Conservation (phyloP, 2,888 invertebrate species). For the Ephialtes manifestator region DNA sequence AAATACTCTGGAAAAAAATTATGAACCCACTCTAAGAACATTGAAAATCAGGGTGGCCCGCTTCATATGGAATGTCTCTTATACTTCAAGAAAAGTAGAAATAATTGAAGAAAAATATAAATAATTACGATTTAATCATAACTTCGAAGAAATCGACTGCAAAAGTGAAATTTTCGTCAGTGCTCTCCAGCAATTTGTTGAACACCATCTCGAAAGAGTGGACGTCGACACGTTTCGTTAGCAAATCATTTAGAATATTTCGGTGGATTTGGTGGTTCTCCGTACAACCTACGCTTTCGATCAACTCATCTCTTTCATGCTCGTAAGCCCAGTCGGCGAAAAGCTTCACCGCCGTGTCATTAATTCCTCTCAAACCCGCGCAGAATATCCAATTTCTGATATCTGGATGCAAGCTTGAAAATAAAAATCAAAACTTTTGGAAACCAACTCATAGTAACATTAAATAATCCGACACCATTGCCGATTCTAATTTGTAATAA, state of each 20-base stretch:
- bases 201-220: not conserved
- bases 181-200: conserved; percentile 59
- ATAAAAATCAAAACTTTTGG: too few species aligned
- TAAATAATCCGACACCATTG: too few species aligned
- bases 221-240: too few species aligned
- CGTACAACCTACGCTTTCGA: conserved; percentile 84
- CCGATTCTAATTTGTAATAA: too few species aligned
- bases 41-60: too few species aligned
- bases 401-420: conserved; percentile 85
- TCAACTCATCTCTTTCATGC: not conserved
- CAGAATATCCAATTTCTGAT: conserved; percentile 86
- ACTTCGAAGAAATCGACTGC: conserved; percentile 60
- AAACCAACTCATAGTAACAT: too few species aligned
- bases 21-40: too few species aligned
- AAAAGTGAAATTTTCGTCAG: conserved; percentile 67
- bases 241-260: conserved; percentile 35
- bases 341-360: conserved; percentile 35
- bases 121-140: conserved; percentile 50
- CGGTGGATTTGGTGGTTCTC: conserved; percentile 84
- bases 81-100: too few species aligned
- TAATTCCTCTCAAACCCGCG: conserved; percentile 82
- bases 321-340: conserved; percentile 18
- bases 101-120: not conserved
- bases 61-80: too few species aligned
- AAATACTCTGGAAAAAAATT: too few species aligned